A percentile compares a stretch with the other conserved stretches of the same genome.
Conservation (phyloP, 23 tunicate genomes). For the Corella eumyota region DNA sequence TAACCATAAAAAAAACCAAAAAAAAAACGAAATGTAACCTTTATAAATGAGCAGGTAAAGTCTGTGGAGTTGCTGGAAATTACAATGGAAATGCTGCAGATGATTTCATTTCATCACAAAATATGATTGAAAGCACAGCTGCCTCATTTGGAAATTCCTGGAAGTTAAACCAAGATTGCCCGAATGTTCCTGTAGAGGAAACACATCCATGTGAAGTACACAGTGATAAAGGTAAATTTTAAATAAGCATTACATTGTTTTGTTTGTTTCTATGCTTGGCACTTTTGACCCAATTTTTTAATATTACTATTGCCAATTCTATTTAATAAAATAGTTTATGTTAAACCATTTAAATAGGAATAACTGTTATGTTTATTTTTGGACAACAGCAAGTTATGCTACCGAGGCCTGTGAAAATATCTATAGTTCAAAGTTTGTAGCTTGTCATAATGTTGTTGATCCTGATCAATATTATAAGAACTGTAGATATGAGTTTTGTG, state of each 20-base stretch:
- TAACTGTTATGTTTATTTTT: background rate
- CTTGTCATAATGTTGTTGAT: conserved; percentile 24
- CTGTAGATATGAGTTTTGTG: conserved; percentile 54
- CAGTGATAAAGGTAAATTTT: conserved; percentile 25
- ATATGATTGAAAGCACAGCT: conserved; percentile 27
- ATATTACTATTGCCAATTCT: too few species aligned
- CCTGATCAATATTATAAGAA: conserved; percentile 25
- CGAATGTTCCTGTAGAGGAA: conserved; percentile 7
- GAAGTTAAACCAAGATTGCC: conserved; percentile 32
- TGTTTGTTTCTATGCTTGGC: too few species aligned
- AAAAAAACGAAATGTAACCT: too few species aligned
- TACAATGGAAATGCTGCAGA: conserved; percentile 49
- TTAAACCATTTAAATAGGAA: background rate
- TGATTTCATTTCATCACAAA: conserved; percentile 28
- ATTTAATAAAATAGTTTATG: too few species aligned
- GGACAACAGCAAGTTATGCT: conserved; percentile 8
- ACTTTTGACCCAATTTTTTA: too few species aligned
- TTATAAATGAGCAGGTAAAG: too few species aligned
- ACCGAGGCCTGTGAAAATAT: conserved; percentile 4
- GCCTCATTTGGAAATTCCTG: conserved; percentile 44
- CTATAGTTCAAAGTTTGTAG: conserved; percentile 4
- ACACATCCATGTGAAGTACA: conserved; percentile 26
- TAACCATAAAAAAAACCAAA: too few species aligned
- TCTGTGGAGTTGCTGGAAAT: conserved; percentile 50
- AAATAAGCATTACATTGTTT: background rate